These are phyloP conservation scores for Ellobius talpinus DNA, from an alignment of 2,113 vertebrate genomes.

Conservation along the genomic window DNA sequence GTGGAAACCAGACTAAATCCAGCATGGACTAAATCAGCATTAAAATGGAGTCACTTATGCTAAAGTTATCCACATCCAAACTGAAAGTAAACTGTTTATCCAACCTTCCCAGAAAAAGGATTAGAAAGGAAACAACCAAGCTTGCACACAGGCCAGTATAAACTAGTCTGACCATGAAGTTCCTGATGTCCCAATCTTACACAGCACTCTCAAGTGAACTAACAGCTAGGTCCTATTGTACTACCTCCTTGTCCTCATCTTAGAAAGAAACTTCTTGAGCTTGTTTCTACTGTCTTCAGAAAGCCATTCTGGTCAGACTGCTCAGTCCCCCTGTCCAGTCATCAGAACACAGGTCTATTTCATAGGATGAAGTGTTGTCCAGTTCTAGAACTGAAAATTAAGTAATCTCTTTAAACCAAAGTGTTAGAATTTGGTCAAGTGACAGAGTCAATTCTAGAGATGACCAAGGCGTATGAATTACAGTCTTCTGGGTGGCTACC, in stretches of 20 bases:
- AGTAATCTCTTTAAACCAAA: neutral
- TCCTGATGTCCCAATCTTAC: neutral
- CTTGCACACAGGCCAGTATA: neutral
- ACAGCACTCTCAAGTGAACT: neutral
- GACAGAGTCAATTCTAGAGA: slow-evolving; percentile 8
- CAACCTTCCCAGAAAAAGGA: slow-evolving; percentile 1
- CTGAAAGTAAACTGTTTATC: slow-evolving; percentile 1
- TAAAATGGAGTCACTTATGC: neutral
- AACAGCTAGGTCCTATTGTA: neutral
- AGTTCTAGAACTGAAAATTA: neutral
- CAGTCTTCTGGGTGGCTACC: neutral
- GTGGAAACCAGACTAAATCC: neutral
- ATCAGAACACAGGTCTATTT: neutral
- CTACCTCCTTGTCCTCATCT: neutral
- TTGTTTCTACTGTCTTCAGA: neutral
- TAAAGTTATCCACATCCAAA: neutral
- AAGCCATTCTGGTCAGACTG: neutral
- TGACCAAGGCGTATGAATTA: neutral
- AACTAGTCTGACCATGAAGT: neutral
- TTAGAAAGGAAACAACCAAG: neutral
- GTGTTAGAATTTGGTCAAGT: neutral
- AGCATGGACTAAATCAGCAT: neutral
- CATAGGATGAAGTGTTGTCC: neutral
- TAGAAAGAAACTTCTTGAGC: neutral
- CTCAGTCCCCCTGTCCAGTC: neutral